Percentiles rank a stretch among this genome's conserved stretches.
phyloP scores from a whole-genome alignment of 2,113 vertebrate species.

The Rhinichthys klamathensis region DNA sequence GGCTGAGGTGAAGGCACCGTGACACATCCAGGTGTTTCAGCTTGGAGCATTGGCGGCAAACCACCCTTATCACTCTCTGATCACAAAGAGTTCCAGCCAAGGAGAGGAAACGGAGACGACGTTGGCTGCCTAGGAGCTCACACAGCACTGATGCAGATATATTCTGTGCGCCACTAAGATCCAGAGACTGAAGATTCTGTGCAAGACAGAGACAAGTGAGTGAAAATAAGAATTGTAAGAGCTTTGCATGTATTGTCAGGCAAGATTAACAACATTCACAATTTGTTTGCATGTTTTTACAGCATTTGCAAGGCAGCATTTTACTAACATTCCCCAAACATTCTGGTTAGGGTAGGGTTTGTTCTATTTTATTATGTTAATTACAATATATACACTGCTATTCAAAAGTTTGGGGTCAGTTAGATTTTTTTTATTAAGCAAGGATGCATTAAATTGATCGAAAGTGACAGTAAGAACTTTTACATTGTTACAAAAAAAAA shows the following conservation, averaged over 20 bases:
- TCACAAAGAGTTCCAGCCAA: constrained; percentile 70
- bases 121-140: constrained; percentile 65
- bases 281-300: neutral
- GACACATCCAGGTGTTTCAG: constrained; percentile 74
- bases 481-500: too few relatives aligned
- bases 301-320: neutral
- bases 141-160: constrained; percentile 65
- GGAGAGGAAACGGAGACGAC: constrained; percentile 68
- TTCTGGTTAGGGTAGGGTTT: neutral
- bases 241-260: neutral
- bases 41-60: constrained; percentile 56
- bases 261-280: neutral
- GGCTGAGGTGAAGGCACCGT: constrained; percentile 68
- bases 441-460: too few relatives aligned
- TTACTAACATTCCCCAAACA: neutral
- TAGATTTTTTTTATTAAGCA: too few relatives aligned
- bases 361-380: neutral
- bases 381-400: neutral
- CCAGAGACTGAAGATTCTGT: constrained; percentile 70
- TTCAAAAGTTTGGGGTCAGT: neutral
- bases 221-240: neutral
- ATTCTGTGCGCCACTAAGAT: constrained; percentile 71
- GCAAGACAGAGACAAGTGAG: neutral
- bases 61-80: constrained; percentile 57
- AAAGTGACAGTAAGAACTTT: too few relatives aligned